Evolutionary conservation across 2,888 invertebrate species (phyloP), one percentile per base, ranked within the genome.

Genomic region (Chrysolina oricalcia): DNA sequence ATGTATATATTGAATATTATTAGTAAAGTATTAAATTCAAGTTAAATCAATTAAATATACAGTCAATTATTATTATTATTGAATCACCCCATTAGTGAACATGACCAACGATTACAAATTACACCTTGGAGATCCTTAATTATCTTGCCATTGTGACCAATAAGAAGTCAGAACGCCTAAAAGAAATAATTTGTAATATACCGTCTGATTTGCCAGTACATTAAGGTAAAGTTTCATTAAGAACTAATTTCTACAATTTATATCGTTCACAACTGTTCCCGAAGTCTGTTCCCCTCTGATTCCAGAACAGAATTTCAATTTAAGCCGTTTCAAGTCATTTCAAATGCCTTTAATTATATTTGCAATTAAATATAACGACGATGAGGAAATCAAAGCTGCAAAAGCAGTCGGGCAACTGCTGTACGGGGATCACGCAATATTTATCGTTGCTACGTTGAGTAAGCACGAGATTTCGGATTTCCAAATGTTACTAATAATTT

Each of bases 291-390:
- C 68, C 68, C 68, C 53, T 15, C 68, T 53, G 53, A 53, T 68
- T 68, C 68, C 53, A 68, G 68, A 35, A 68, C 68, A 68, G 35
- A 68, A 68, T 68, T 68, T 27, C 68, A 68, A 68, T 50, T 53
- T 40, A n/a, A 50, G 68, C 68, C 53, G 68, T 68, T 68, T 53
- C 53, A 53, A 68, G 68, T 68, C 53, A 50, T 68, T 68, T 53
- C 53, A 53, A 68, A 68, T 68, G 68, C 23, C 53, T 53, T 53
- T 68, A 68, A 68, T 68, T 68, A 68, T 68, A 68, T 68, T 68
- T 53, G 68, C 68, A 68, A 53, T 68, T 53, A 35, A 68, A 68
- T 68, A 68, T 68, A 68, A 68, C 56, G 68, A 68, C 68, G 68
- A 68, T 40, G 53, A 53, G 56, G 68, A 68, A 68, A 68, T 68